A percentile compares a stretch with the other conserved stretches of the same genome.
Conservation (phyloP, 92 coral and sea anemone species). For the Ricordea florida region DNA sequence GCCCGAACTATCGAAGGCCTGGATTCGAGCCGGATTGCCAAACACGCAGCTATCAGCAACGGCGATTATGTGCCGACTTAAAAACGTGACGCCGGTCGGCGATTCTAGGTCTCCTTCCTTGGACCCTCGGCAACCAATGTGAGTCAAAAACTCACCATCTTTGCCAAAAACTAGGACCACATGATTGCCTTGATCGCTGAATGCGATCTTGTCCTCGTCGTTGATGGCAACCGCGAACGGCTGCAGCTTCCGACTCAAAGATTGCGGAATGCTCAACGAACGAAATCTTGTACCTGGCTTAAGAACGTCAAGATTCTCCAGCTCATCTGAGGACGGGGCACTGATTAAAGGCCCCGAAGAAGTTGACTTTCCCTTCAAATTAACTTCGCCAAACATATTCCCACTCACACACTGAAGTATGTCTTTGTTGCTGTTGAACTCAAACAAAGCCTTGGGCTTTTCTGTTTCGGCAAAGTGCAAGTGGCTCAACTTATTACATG, state of each 20-base stretch:
- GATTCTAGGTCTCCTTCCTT: constrained; percentile 71
- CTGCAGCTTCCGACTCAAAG: constrained; percentile 57
- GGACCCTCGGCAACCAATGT: constrained; percentile 65
- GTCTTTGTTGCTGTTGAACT: constrained; percentile 56
- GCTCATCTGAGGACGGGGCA: constrained; percentile 7
- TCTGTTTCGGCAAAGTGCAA: constrained; percentile 38
- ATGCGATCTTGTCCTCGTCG: constrained; percentile 39
- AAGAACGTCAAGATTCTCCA: constrained; percentile 37
- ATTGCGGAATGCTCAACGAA: constrained; percentile 47
- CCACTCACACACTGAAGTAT: constrained; percentile 72
- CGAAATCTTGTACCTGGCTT: constrained; percentile 73
- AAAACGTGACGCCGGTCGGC: constrained; percentile 67
- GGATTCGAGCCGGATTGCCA: constrained; percentile 79
- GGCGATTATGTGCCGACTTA: constrained; percentile 46
- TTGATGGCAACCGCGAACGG: constrained; percentile 65
- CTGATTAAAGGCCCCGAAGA: constrained; percentile 10
- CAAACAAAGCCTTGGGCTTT: constrained; percentile 47
- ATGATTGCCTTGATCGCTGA: constrained; percentile 78
- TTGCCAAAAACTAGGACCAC: constrained; percentile 55
- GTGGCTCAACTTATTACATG: constrained; percentile 50
- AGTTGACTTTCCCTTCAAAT: background rate
- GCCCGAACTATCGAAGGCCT: constrained; percentile 69
- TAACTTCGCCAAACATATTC: constrained; percentile 61
- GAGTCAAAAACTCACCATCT: constrained; percentile 57
- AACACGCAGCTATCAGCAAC: constrained; percentile 80